phyloP scores from a whole-genome alignment of 2,113 vertebrate species.

The Elachura formosa region DNA sequence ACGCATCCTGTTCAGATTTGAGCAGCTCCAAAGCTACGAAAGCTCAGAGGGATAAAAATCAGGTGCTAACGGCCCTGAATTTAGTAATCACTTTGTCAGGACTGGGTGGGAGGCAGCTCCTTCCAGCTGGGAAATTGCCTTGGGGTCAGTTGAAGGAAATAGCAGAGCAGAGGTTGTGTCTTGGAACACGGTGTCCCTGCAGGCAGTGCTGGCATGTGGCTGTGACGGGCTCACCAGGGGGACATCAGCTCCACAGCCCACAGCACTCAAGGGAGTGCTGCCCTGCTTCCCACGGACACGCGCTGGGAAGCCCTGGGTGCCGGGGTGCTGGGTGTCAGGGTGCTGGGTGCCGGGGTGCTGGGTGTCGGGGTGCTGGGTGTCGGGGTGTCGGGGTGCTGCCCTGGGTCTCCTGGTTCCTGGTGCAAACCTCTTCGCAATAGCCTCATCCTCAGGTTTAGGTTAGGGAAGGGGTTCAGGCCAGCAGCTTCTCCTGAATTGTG shows the following conservation, averaged over 20 bases:
- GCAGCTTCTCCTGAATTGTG: not conserved
- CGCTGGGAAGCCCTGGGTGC: not conserved
- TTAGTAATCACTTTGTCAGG: not conserved
- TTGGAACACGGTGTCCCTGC: accelerated
- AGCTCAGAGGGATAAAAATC: not conserved
- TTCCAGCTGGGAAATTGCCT: not conserved
- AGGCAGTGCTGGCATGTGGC: not conserved
- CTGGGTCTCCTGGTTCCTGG: not conserved
- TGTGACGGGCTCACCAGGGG: accelerated
- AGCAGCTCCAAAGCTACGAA: not conserved
- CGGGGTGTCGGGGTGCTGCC: accelerated
- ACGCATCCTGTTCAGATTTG: not conserved
- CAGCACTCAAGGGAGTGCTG: accelerated
- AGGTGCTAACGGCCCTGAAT: not conserved
- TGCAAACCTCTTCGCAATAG: accelerated
- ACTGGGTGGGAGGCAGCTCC: not conserved
- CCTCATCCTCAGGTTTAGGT: not conserved
- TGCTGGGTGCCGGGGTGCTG: not conserved
- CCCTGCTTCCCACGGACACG: accelerated
- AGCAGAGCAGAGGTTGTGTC: not conserved
- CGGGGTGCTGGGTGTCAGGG: accelerated
- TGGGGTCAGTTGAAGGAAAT: not conserved
- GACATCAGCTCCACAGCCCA: not conserved
- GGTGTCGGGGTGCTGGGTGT: too few species aligned
- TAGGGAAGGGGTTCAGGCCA: not conserved